These are phyloP conservation scores for Drosophila insularis DNA, from an alignment of 1,140 invertebrate species.

Conservation along the genomic window DNA sequence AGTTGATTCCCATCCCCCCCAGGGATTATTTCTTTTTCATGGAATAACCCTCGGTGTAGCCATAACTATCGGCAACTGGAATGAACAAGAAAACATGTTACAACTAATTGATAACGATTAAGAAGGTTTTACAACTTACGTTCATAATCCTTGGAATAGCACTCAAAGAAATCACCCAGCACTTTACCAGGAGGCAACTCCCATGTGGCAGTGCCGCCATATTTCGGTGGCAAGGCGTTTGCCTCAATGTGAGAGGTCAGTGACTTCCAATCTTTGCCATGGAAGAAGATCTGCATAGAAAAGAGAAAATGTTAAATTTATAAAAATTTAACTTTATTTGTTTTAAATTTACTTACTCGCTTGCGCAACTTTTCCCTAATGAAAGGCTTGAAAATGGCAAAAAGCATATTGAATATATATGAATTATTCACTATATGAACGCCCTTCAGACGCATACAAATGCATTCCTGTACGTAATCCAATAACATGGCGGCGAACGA, in stretches of 20 bases:
- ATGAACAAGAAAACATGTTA: neutral
- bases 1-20: neutral
- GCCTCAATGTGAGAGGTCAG: slow-evolving; percentile 86
- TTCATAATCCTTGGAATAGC: slow-evolving; percentile 84
- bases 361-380: slow-evolving; percentile 86
- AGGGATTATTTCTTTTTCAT: slow-evolving; percentile 57
- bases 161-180: slow-evolving; percentile 84
- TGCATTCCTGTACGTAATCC: slow-evolving; percentile 87
- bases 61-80: slow-evolving; percentile 75
- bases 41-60: slow-evolving; percentile 65
- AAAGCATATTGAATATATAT: slow-evolving; percentile 89
- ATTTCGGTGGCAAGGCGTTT: slow-evolving; percentile 86
- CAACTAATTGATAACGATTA: fast-evolving
- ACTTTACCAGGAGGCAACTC: slow-evolving; percentile 83
- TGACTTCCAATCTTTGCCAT: slow-evolving; percentile 87
- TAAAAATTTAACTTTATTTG: neutral
- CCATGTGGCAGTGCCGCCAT: slow-evolving; percentile 86
- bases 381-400: slow-evolving; percentile 90
- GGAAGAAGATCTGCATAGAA: slow-evolving; percentile 86
- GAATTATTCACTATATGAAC: slow-evolving; percentile 92
- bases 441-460: slow-evolving; percentile 85
- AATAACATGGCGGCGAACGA: slow-evolving; percentile 86
- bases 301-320: slow-evolving; percentile 27
- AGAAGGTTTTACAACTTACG: slow-evolving; percentile 78
- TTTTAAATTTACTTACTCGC: slow-evolving; percentile 78